These are phyloP conservation scores for Pasiphila rectangulata DNA, from an alignment of 2,888 invertebrate species.

Conservation along the genomic window DNA sequence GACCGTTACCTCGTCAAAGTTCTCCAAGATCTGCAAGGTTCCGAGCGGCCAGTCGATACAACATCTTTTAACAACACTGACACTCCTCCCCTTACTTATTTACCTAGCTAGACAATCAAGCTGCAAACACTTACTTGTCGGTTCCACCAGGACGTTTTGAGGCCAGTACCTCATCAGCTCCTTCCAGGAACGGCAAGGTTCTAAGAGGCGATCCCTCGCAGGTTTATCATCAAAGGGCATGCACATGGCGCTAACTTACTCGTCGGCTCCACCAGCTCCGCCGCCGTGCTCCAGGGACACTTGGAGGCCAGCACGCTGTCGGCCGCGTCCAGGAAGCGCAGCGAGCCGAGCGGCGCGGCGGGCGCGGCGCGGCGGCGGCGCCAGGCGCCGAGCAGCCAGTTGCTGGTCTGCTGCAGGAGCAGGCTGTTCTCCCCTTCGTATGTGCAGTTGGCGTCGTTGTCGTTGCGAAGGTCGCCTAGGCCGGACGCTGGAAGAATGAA, in stretches of 20 bases:
- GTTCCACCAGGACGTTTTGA: too few species aligned
- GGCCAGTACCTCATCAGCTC: too few species aligned
- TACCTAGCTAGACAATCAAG: too few species aligned
- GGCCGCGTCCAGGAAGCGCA: slow-evolving; percentile 82
- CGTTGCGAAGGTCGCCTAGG: slow-evolving; percentile 87
- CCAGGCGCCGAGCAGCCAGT: slow-evolving; percentile 88
- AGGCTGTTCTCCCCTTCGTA: slow-evolving; percentile 97
- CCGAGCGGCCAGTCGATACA: too few species aligned
- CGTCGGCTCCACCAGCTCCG: slow-evolving; percentile 73
- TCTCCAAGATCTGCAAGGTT: slow-evolving; percentile 83
- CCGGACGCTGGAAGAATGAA: slow-evolving; percentile 79
- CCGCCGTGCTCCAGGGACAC: slow-evolving; percentile 69
- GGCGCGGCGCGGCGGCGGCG: slow-evolving; percentile 56
- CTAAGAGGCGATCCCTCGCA: too few species aligned
- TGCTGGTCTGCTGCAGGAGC: slow-evolving; percentile 91
- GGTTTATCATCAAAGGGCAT: too few species aligned
- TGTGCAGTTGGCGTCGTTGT: slow-evolving; percentile 92
- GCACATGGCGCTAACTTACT: slow-evolving; percentile 20
- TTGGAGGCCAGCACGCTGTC: slow-evolving; percentile 76
- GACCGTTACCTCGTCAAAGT: slow-evolving; percentile 76
- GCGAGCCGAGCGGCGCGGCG: slow-evolving; percentile 83
- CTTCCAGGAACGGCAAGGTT: too few species aligned
- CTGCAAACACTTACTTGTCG: too few species aligned
- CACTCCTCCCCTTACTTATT: too few species aligned
- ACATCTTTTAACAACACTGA: too few species aligned